Evolutionary conservation across 2,797 vertebrate genomes (phyloP).

Genomic region (Danionella dracula): DNA sequence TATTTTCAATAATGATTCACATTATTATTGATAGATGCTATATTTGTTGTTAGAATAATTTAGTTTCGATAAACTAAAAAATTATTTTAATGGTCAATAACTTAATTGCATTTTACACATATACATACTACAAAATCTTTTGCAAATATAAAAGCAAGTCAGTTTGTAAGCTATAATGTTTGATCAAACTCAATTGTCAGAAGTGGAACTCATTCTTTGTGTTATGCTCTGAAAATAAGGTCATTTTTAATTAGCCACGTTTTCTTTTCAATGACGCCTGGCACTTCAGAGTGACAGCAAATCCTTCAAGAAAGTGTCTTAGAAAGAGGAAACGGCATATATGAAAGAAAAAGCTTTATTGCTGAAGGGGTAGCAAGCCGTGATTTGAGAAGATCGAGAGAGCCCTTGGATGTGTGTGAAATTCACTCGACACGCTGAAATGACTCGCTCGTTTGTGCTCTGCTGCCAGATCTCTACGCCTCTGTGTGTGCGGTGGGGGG

Average conservation of each 20-base stretch:
- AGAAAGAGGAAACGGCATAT: constrained; percentile 20
- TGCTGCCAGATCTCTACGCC: constrained; percentile 10
- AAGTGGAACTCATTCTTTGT: neutral
- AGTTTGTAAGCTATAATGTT: too few species aligned
- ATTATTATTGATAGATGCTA: too few species aligned
- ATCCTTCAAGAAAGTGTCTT: constrained; percentile 2
- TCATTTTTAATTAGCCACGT: constrained; percentile 24
- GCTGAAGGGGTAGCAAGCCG: constrained; percentile 41
- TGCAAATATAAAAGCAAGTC: too few species aligned
- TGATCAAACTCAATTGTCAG: too few species aligned
- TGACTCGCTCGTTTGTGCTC: constrained; percentile 22
- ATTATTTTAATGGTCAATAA: too few species aligned
- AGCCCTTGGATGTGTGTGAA: constrained; percentile 27
- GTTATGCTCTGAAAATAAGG: constrained; percentile 10
- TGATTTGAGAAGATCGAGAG: constrained; percentile 46
- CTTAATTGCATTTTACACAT: too few species aligned
- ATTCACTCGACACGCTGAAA: constrained; percentile 32
- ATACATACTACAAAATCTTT: too few species aligned
- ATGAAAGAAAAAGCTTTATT: constrained; percentile 29
- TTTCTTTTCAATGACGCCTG: constrained; percentile 1
- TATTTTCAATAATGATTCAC: too few species aligned
- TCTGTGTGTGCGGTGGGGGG: neutral
- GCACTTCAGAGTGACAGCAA: neutral
- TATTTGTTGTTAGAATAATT: too few species aligned
- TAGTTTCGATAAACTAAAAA: too few species aligned